Percentiles rank a stretch among this genome's conserved stretches.
These are phyloP conservation scores for Cryptocephalus moraei DNA, from an alignment of 2,888 invertebrate species.

Conservation along the genomic window DNA sequence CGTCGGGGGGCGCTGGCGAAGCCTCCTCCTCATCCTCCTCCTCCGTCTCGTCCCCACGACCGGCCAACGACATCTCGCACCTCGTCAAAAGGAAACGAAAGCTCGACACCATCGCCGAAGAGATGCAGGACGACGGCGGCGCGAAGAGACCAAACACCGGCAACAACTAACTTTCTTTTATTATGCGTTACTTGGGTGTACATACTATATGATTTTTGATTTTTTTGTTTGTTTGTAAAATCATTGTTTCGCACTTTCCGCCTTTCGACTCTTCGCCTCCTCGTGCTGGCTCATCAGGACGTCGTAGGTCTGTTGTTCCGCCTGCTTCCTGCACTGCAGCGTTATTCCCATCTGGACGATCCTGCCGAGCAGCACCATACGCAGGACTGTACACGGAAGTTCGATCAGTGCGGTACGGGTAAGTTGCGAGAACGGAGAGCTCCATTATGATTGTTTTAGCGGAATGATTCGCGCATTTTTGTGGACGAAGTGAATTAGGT, in stretches of 20 bases:
- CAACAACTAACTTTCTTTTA: constrained; percentile 1
- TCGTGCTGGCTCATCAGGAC: constrained; percentile 3
- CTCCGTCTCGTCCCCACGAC: constrained; percentile 39
- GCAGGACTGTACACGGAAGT: too few relatives aligned
- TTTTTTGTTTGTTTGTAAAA: background rate
- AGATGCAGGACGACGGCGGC: constrained; percentile 37
- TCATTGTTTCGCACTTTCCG: background rate
- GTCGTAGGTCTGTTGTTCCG: too few relatives aligned
- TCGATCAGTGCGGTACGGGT: too few relatives aligned
- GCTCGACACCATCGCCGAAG: constrained; percentile 43
- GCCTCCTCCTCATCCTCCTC: constrained; percentile 12
- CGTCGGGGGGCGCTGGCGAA: constrained; percentile 3
- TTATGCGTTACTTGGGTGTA: background rate
- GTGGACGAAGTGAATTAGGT: too few relatives aligned
- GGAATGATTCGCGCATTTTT: too few relatives aligned
- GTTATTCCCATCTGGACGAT: too few relatives aligned
- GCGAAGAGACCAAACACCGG: constrained; percentile 48
- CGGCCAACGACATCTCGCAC: constrained; percentile 70
- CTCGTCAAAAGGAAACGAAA: constrained; percentile 70
- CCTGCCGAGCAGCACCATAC: too few relatives aligned
- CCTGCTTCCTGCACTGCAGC: too few relatives aligned
- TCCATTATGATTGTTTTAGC: too few relatives aligned
- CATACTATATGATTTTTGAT: background rate
- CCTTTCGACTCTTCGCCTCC: background rate
- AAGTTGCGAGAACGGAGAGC: too few relatives aligned